phyloP scores from a whole-genome alignment of 2,113 vertebrate species.

The Eolophus roseicapilla region DNA sequence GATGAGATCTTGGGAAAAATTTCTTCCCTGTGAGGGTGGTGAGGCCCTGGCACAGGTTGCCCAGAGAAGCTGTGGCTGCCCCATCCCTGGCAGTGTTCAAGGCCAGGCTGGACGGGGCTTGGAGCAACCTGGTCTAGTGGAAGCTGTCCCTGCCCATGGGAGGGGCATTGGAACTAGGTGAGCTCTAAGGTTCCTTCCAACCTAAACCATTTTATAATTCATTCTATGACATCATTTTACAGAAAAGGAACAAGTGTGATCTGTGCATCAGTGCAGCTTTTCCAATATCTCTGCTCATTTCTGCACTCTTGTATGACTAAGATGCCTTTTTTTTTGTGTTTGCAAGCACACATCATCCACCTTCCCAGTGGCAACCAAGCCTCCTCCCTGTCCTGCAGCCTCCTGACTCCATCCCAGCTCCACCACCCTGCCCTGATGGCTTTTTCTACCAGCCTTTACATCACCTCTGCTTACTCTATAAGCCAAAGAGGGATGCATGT shows the following conservation, averaged over 20 bases:
- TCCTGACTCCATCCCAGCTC: neutral
- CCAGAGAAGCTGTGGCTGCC: neutral
- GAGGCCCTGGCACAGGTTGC: neutral
- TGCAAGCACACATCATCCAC: neutral
- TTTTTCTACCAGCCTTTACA: neutral
- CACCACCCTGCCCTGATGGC: neutral
- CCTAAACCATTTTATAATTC: neutral
- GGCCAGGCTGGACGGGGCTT: neutral
- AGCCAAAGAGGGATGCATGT: fast-evolving
- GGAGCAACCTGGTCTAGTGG: neutral
- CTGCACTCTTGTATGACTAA: neutral
- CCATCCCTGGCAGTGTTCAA: neutral
- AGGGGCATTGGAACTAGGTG: neutral
- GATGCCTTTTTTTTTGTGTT: neutral
- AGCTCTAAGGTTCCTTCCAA: neutral
- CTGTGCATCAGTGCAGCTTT: fast-evolving
- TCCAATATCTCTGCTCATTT: neutral
- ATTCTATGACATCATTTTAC: neutral
- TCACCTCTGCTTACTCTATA: neutral
- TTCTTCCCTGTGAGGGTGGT: neutral
- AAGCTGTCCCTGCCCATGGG: neutral
- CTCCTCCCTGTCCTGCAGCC: neutral
- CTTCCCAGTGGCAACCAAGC: fast-evolving
- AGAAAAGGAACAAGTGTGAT: neutral
- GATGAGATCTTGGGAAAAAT: neutral